Evolutionary conservation across 2,113 vertebrate genomes (phyloP).

Genomic region (Toxotes jaculatrix): DNA sequence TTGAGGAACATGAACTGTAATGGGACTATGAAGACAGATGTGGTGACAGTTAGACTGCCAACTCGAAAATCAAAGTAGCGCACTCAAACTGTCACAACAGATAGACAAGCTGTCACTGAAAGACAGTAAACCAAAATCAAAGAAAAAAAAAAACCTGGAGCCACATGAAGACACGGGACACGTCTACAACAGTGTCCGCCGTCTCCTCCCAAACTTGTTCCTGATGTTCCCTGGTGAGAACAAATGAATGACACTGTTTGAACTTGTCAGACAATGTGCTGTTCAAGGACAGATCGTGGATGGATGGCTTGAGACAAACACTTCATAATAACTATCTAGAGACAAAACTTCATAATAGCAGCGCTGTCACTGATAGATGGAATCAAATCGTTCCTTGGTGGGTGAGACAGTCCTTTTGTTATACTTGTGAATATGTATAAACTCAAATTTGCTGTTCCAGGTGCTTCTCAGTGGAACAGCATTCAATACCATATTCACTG

Average conservation of each 20-base stretch:
- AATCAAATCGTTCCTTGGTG: conserved; percentile 31
- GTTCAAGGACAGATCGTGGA: conserved; percentile 39
- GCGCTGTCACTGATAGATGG: conserved; percentile 45
- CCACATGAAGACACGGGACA: neutral
- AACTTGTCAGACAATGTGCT: conserved; percentile 51
- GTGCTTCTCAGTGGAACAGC: conserved; percentile 17
- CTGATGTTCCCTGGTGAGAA: conserved; percentile 28
- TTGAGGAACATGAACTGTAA: conserved; percentile 33
- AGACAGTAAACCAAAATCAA: conserved; percentile 13
- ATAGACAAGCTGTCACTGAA: conserved; percentile 52
- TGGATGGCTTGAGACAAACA: conserved; percentile 51
- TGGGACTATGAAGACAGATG: conserved; percentile 35
- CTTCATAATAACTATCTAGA: conserved; percentile 45
- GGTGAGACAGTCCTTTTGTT: neutral
- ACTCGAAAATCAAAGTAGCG: conserved; percentile 49
- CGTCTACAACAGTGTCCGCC: neutral
- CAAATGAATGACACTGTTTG: conserved; percentile 55
- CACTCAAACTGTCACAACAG: conserved; percentile 32
- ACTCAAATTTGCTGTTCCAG: conserved; percentile 16
- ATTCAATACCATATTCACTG: conserved; percentile 48
- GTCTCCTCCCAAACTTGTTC: conserved; percentile 19
- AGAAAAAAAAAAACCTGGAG: neutral
- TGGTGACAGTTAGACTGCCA: conserved; percentile 33
- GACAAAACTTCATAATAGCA: conserved; percentile 42
- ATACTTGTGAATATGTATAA: conserved; percentile 34